Evolutionary conservation across 2,113 vertebrate species (phyloP).

Genomic region (Blennius ocellaris): DNA sequence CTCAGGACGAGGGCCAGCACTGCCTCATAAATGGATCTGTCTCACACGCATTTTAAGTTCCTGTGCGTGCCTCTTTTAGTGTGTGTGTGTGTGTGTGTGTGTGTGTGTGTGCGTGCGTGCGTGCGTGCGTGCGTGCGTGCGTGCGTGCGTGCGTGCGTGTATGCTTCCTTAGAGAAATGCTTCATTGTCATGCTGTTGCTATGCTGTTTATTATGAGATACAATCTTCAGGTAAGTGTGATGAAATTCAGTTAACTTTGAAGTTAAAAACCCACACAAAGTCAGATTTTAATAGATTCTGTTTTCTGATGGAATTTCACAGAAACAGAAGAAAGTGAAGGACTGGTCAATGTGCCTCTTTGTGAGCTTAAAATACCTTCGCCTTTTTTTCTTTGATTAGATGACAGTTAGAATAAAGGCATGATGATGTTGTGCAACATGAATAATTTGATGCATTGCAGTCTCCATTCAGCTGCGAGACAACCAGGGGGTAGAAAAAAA

Average conservation of each 20-base stretch:
- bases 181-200: not conserved
- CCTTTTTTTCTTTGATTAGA: too few relatives aligned
- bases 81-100: too few relatives aligned
- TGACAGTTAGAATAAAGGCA: too few relatives aligned
- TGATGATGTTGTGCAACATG: too few relatives aligned
- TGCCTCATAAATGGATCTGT: slow-evolving; percentile 49
- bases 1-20: slow-evolving; percentile 31
- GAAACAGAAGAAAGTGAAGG: too few relatives aligned
- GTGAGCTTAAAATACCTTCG: too few relatives aligned
- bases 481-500: not conserved
- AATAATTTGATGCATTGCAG: not conserved
- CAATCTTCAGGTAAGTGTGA: not conserved
- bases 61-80: not conserved
- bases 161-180: not conserved
- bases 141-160: not conserved
- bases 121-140: not conserved
- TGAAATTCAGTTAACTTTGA: too few relatives aligned
- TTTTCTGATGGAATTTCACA: too few relatives aligned
- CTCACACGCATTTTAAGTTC: slow-evolving; percentile 37
- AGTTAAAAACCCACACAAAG: too few relatives aligned
- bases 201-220: slow-evolving; percentile 6
- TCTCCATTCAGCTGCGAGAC: not conserved
- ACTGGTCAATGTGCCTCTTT: too few relatives aligned
- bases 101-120: slow-evolving; percentile 7
- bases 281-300: too few relatives aligned